These are phyloP conservation scores for Psittacula cyanocephala DNA, from an alignment of 2,113 vertebrate genomes.

Conservation along the genomic window DNA sequence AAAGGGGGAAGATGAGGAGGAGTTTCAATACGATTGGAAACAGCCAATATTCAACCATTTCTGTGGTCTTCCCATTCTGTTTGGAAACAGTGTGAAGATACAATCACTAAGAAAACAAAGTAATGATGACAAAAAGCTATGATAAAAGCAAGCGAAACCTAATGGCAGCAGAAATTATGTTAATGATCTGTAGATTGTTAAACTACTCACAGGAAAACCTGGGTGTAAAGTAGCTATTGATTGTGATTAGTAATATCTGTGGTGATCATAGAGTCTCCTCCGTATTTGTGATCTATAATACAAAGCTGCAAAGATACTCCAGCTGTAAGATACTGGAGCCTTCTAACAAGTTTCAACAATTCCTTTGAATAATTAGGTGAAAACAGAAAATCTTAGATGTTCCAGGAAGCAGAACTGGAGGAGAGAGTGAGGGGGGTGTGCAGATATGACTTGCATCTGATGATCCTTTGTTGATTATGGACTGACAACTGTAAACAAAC, in stretches of 20 bases:
- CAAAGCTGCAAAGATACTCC: not conserved
- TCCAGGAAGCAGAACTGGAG: not conserved
- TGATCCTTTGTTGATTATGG: not conserved
- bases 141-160: not conserved
- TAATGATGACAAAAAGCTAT: not conserved
- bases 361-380: not conserved
- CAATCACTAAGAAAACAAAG: not conserved
- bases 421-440: rapidly evolving
- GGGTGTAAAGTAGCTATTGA: not conserved
- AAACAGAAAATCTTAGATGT: not conserved
- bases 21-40: not conserved
- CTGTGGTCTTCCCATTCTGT: not conserved
- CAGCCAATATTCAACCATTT: not conserved
- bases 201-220: not conserved
- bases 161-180: not conserved
- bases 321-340: not conserved
- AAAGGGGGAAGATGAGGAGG: not conserved
- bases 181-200: not conserved
- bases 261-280: not conserved
- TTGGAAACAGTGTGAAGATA: not conserved
- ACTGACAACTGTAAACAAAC: not conserved
- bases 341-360: not conserved
- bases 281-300: not conserved
- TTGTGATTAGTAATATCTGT: not conserved
- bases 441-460: not conserved